A percentile compares a stretch with the other conserved stretches of the same genome.
Conservation (phyloP, 2,113 vertebrate species). For the Mormoops blainvillei region DNA sequence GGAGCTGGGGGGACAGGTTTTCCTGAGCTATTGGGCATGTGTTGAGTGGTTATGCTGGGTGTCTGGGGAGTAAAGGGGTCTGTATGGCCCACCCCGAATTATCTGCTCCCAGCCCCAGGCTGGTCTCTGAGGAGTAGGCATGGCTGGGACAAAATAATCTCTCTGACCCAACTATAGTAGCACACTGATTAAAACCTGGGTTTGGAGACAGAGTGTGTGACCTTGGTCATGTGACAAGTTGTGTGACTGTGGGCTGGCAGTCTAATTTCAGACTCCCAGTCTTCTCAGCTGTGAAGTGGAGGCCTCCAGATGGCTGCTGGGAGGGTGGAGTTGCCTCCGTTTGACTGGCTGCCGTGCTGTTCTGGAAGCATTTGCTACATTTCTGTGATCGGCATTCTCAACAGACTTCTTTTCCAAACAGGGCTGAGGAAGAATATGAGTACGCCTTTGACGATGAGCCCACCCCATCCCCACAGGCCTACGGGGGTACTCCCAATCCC, state of each 20-base stretch:
- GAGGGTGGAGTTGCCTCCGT: not conserved
- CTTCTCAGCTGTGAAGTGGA: not conserved
- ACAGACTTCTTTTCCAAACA: conserved; percentile 50
- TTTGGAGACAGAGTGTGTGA: not conserved
- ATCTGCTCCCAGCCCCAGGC: not conserved
- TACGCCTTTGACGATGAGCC: conserved; percentile 93
- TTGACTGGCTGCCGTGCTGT: not conserved
- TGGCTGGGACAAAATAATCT: not conserved
- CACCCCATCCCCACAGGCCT: conserved; percentile 93
- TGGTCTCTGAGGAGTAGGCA: not conserved
- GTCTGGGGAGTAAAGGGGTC: not conserved
- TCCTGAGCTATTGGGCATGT: not conserved
- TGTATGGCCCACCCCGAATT: too few relatives aligned
- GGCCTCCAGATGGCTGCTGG: accelerated
- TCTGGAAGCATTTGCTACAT: not conserved
- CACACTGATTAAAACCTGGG: not conserved
- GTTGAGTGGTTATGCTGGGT: not conserved
- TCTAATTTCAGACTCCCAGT: not conserved
- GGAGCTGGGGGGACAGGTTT: not conserved
- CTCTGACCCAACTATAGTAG: not conserved
- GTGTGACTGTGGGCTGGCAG: not conserved
- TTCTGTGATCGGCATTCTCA: not conserved
- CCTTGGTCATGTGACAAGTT: not conserved
- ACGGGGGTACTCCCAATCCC: conserved; percentile 92
- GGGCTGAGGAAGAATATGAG: conserved; percentile 93